Conservation (phyloP, 2,888 invertebrate species). For the Cecidostiba fungosa region DNA sequence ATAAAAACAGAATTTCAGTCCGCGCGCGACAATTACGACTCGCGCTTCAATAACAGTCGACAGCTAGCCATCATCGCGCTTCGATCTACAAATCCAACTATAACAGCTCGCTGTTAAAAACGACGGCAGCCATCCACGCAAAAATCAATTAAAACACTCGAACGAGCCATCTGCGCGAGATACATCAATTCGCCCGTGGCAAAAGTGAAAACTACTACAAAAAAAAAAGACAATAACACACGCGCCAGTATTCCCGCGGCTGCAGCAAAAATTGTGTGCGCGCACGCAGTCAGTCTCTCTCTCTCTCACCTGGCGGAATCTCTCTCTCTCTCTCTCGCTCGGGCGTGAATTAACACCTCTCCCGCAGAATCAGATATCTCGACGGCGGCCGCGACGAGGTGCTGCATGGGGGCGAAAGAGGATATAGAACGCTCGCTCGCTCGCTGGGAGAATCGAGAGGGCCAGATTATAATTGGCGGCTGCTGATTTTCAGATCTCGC, state of each 20-base stretch:
- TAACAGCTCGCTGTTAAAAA: not conserved
- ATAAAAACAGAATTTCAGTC: not conserved
- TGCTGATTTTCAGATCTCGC: slow-evolving; percentile 56
- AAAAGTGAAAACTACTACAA: slow-evolving; percentile 60
- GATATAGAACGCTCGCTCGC: slow-evolving; percentile 21
- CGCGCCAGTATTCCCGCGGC: slow-evolving; percentile 5
- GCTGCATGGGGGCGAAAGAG: slow-evolving; percentile 58
- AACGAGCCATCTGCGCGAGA: slow-evolving; percentile 47
- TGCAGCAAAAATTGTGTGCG: slow-evolving; percentile 27
- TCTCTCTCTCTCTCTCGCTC: slow-evolving; percentile 40
- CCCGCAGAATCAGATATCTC: slow-evolving; percentile 76
- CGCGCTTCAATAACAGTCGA: not conserved
- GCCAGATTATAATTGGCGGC: slow-evolving; percentile 64
- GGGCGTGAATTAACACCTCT: slow-evolving; percentile 79
- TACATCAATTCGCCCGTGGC: slow-evolving; percentile 57
- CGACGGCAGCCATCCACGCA: not conserved
- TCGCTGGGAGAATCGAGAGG: slow-evolving; percentile 61
- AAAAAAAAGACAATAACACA: slow-evolving; percentile 54
- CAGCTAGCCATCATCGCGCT: not conserved
- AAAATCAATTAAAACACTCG: slow-evolving; percentile 60
- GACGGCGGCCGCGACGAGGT: slow-evolving; percentile 62
- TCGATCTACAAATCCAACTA: not conserved
- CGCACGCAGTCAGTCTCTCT: slow-evolving; percentile 41
- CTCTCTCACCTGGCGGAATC: slow-evolving; percentile 26
- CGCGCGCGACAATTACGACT: not conserved